These are phyloP conservation scores for Autographa gamma DNA, from an alignment of 2,888 invertebrate genomes.

Conservation along the genomic window DNA sequence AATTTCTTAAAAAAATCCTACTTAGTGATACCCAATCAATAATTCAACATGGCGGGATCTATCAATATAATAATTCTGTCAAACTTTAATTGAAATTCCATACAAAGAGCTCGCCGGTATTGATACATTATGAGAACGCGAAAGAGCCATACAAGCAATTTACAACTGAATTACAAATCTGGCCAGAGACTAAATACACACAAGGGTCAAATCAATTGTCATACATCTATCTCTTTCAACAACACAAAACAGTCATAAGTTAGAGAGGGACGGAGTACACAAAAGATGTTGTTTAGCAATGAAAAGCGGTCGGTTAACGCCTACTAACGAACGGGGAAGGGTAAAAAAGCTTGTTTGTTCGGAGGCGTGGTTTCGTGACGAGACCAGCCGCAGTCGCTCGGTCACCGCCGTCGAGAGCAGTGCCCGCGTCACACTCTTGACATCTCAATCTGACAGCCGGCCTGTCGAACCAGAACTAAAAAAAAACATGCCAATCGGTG, in stretches of 20 bases:
- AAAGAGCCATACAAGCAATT: conserved; percentile 85
- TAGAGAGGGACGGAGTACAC: conserved; percentile 61
- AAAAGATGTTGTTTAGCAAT: conserved; percentile 67
- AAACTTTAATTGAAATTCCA: conserved; percentile 87
- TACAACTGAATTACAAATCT: conserved; percentile 88
- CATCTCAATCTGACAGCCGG: conserved; percentile 80
- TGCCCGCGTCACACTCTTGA: conserved; percentile 70
- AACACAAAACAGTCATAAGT: conserved; percentile 12
- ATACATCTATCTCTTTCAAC: conserved; percentile 64
- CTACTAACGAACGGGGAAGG: conserved; percentile 78
- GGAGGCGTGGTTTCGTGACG: conserved; percentile 78
- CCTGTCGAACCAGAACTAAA: conserved; percentile 64
- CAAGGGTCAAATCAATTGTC: conserved; percentile 85
- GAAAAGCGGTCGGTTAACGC: conserved; percentile 78
- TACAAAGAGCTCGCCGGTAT: conserved; percentile 78
- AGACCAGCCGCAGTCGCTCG: conserved; percentile 77
- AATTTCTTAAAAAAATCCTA: conserved; percentile 56
- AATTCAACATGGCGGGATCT: conserved; percentile 82
- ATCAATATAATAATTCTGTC: conserved; percentile 88
- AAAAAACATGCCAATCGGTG: conserved; percentile 72
- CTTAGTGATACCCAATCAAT: conserved; percentile 68
- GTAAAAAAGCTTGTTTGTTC: conserved; percentile 82
- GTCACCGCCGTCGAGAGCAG: conserved; percentile 79
- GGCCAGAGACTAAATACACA: conserved; percentile 85
- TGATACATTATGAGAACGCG: conserved; percentile 86